These are phyloP conservation scores for Chloebia gouldiae DNA, from an alignment of 2,113 vertebrate species.

Conservation along the genomic window DNA sequence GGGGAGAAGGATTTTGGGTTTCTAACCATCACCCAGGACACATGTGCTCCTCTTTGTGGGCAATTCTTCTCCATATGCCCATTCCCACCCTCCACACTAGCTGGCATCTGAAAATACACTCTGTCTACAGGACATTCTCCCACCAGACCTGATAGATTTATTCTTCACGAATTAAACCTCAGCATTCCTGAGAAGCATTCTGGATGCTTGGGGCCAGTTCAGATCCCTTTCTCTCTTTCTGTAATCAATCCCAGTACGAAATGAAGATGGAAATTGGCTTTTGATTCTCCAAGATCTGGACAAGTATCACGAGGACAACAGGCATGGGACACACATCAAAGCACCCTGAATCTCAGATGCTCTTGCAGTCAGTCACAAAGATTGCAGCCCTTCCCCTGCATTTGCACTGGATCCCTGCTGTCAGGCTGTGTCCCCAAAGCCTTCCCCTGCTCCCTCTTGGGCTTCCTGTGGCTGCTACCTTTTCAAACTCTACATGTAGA, in stretches of 20 bases:
- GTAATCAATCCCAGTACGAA: not conserved
- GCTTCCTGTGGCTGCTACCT: not conserved
- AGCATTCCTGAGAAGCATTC: not conserved
- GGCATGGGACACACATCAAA: not conserved
- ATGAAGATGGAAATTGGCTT: not conserved
- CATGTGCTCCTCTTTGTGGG: not conserved
- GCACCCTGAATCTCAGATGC: not conserved
- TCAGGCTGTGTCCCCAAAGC: not conserved
- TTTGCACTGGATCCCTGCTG: not conserved
- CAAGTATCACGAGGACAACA: not conserved
- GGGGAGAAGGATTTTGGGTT: not conserved
- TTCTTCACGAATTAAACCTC: not conserved
- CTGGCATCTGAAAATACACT: not conserved
- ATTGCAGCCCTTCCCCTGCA: not conserved
- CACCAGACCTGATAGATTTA: not conserved
- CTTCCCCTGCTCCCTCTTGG: not conserved
- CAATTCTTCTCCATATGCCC: not conserved
- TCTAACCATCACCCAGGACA: fast-evolving
- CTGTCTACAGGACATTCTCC: not conserved
- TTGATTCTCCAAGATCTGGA: not conserved
- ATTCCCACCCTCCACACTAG: not conserved
- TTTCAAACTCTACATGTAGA: not conserved
- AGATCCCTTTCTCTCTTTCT: not conserved
- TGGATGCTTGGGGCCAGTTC: not conserved
- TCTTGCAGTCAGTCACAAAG: not conserved